Base-by-base conservation (phyloP, 2,797 vertebrate species). In the Tapera naevia region DNA sequence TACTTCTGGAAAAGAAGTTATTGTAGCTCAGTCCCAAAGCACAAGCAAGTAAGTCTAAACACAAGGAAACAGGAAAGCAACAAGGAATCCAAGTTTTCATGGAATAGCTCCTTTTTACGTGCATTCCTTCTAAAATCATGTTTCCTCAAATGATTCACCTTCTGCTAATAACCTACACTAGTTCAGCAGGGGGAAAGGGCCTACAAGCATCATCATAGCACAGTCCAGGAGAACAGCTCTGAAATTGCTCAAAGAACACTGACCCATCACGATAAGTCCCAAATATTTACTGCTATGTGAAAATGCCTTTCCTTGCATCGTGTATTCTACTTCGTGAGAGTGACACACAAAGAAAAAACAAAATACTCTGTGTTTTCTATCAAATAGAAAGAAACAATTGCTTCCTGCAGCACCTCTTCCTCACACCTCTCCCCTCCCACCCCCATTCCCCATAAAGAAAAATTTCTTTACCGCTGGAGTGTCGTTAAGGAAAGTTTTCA, bases 401-500 rank as follows among this genome's bases (percentile, higher is more conserved):
- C 71, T 57, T 94, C 61, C 67, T 71, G 50, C 27, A 71, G 13
- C 46, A 43, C 19, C 53, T 39, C 28, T 64, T 72, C 7, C 28
- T 78, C 73, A 43, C 3, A 70, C 5, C 17, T 84, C 51, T 43
- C 50, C 45, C 89, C 87, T 78, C 89, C 95, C 73, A 80, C 11
- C 17, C 27, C 35, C 25, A 13, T 50, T 50, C 25, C 90, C 67
- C 57, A 74, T 33, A 79, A 84, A 78, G 45, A 74, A 80, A 46
- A 60, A 43, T 67, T n/a, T 76, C 56, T 95, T 98, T 99, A 99
- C 99, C 98, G 92, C 96, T 30, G 98, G 98, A 17, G 98, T 98
- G 89, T 98, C 96, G 9, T 98, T 98, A 82, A 98, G 96, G 30
- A 99, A 98, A 60, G 97, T 98, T 94, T 98, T 98, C 96, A 99